Percentiles rank a stretch among this genome's conserved stretches.
Evolutionary conservation across 2,113 vertebrate genomes (phyloP).

Genomic region (Shinisaurus crocodilurus): DNA sequence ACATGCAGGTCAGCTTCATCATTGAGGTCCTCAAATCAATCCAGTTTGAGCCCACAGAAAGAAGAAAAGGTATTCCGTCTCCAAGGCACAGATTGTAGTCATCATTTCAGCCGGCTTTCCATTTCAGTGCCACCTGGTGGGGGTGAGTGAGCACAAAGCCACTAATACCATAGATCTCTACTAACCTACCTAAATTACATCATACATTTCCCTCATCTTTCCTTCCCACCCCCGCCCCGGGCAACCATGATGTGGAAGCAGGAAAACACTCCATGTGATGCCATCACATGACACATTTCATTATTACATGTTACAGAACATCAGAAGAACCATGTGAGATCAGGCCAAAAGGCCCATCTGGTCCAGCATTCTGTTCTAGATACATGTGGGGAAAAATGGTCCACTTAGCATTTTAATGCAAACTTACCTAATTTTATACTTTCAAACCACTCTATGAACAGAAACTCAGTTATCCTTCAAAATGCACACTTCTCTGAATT

Average conservation of each 20-base stretch:
- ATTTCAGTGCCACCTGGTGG: conserved; percentile 32
- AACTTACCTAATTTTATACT: too few relatives aligned
- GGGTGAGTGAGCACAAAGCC: background rate
- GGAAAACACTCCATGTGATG: background rate
- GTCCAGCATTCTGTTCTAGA: too few relatives aligned
- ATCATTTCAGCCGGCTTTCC: conserved; percentile 64
- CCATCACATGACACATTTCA: background rate
- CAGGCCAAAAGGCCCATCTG: too few relatives aligned
- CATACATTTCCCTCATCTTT: background rate
- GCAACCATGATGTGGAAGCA: background rate
- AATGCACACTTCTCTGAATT: too few relatives aligned
- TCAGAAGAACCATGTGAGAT: too few relatives aligned
- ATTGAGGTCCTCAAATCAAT: conserved; percentile 67
- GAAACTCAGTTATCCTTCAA: too few relatives aligned
- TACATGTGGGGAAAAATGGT: too few relatives aligned
- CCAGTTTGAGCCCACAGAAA: conserved; percentile 59
- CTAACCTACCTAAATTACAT: background rate
- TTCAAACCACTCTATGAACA: too few relatives aligned
- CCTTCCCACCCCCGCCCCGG: background rate
- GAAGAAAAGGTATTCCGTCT: background rate
- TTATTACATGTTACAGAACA: background rate
- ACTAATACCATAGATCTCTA: background rate
- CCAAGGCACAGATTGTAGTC: conserved; percentile 55
- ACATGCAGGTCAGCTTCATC: conserved; percentile 89
- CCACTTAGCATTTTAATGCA: too few relatives aligned